phyloP scores from a whole-genome alignment of 1,140 invertebrate species.

The Listronotus bonariensis region DNA sequence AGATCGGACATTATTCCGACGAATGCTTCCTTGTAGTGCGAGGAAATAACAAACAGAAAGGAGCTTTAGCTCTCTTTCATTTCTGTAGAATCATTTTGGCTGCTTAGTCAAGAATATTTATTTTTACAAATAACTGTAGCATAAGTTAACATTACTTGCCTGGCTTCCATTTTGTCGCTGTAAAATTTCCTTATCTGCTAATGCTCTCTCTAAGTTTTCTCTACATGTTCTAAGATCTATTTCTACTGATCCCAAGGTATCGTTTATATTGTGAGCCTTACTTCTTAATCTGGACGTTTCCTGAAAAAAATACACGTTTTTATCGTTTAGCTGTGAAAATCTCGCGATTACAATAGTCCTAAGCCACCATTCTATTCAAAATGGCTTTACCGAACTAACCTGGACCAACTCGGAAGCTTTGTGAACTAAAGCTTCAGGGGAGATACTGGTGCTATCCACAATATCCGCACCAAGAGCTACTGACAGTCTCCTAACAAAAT shows the following conservation, averaged over 20 bases:
- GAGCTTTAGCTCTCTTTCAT: no score
- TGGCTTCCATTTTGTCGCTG: slow-evolving; percentile 70
- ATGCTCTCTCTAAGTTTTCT: slow-evolving; percentile 67
- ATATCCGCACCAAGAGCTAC: slow-evolving; percentile 70
- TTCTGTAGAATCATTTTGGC: no score
- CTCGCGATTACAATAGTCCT: no score
- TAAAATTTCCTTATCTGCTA: slow-evolving; percentile 69
- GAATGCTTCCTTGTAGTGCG: no score
- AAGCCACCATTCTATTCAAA: no score
- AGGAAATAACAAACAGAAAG: no score
- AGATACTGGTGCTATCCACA: slow-evolving; percentile 63
- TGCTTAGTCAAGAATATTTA: no score
- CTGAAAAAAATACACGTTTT: slow-evolving; percentile 44
- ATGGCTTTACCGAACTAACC: slow-evolving; percentile 51
- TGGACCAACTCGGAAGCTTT: slow-evolving; percentile 75
- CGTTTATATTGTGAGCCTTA: slow-evolving; percentile 61
- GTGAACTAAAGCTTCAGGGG: slow-evolving; percentile 69
- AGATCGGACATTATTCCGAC: no score
- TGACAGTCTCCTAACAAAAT: slow-evolving; percentile 70
- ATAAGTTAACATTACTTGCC: slow-evolving; percentile 43
- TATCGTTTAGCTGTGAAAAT: no score
- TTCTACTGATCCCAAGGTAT: slow-evolving; percentile 67
- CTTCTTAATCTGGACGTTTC: slow-evolving; percentile 61
- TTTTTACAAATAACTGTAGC: no score
- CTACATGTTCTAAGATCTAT: slow-evolving; percentile 68